Percentiles rank a stretch among this genome's conserved stretches.
phyloP scores from a whole-genome alignment of 2,888 invertebrate species.

The Yponomeuta evonymella region DNA sequence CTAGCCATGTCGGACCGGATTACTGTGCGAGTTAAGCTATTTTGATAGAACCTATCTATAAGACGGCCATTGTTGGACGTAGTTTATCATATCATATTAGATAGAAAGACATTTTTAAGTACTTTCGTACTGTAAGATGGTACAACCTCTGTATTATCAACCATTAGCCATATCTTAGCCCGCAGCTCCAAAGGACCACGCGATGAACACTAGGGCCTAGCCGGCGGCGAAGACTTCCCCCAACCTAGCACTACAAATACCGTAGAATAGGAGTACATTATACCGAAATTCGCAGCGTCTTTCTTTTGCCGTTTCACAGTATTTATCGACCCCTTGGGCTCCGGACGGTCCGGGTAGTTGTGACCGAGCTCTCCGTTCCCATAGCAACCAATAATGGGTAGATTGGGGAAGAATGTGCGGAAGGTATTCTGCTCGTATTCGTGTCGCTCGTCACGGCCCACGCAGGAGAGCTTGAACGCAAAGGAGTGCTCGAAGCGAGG shows the following conservation, averaged over 20 bases:
- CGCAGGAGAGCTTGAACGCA: slow-evolving; percentile 60
- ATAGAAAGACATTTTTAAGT: no score
- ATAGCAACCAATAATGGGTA: slow-evolving; percentile 57
- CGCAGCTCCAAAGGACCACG: no score
- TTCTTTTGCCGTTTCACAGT: slow-evolving; percentile 34
- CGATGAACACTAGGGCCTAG: not conserved
- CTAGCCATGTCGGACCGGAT: not conserved
- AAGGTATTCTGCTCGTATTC: slow-evolving; percentile 55
- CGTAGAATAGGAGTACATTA: slow-evolving; percentile 57
- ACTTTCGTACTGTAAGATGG: no score
- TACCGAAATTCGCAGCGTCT: slow-evolving; percentile 38
- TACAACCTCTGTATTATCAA: no score
- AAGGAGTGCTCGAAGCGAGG: slow-evolving; percentile 59
- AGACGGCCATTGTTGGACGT: no score
- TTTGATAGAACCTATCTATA: no score
- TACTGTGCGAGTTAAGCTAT: not conserved
- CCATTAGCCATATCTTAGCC: no score
- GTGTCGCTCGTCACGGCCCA: slow-evolving; percentile 59
- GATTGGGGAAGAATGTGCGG: slow-evolving; percentile 53
- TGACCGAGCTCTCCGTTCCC: slow-evolving; percentile 66
- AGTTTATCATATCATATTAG: no score
- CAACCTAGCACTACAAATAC: slow-evolving; percentile 43
- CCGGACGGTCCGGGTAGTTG: slow-evolving; percentile 42
- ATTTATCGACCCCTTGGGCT: slow-evolving; percentile 22
- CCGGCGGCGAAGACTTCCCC: slow-evolving; percentile 40